A percentile compares a stretch with the other conserved stretches of the same genome.
phyloP scores from a whole-genome alignment of 2,797 vertebrate genomes.

The Podargus strigoides region DNA sequence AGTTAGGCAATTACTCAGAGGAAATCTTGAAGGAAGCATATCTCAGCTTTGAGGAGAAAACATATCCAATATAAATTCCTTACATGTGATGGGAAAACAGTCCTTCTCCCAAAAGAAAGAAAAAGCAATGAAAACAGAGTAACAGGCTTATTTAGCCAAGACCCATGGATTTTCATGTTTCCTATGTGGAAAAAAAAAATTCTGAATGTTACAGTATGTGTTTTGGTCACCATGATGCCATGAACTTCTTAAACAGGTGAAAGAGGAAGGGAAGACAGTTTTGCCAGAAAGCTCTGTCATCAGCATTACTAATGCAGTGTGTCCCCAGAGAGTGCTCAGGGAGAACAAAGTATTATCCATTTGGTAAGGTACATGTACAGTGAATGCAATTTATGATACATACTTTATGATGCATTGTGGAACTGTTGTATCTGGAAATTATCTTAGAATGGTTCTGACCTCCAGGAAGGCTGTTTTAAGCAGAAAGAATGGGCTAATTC shows the following conservation, averaged over 20 bases:
- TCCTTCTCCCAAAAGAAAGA: neutral
- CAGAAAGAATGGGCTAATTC: neutral
- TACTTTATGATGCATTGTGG: neutral
- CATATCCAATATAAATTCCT: neutral
- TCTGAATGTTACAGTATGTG: neutral
- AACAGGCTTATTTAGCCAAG: neutral
- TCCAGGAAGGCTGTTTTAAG: neutral
- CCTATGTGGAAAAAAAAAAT: neutral
- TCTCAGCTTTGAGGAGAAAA: conserved; percentile 3
- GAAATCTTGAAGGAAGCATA: neutral
- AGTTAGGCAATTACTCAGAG: conserved; percentile 1
- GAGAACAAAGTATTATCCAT: neutral
- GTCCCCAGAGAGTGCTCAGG: neutral
- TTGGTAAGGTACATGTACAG: neutral
- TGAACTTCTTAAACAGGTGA: neutral
- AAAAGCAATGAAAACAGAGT: neutral
- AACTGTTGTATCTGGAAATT: neutral
- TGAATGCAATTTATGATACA: neutral
- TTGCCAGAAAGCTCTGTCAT: neutral
- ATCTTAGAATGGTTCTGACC: neutral
- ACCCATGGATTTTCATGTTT: neutral
- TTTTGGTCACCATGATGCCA: neutral
- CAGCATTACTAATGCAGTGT: rapidly evolving
- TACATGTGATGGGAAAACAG: neutral
- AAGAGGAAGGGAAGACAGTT: neutral